A percentile compares a stretch with the other conserved stretches of the same genome.
Conservation (phyloP, 2,888 invertebrate genomes). For the Drosophila algonquin region DNA sequence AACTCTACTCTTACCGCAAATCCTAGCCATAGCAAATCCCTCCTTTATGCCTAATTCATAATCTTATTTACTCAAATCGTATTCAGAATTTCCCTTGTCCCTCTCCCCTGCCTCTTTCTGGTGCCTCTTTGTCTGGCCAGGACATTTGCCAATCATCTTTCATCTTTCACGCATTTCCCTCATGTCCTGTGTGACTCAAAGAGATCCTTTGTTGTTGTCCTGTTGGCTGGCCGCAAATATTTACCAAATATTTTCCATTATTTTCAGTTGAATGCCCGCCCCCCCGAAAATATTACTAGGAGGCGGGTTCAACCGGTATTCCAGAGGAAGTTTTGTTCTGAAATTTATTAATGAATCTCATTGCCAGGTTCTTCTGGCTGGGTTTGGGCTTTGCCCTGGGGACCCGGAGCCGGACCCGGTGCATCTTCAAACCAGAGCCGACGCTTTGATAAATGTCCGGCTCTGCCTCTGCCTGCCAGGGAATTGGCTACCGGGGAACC, state of each 20-base stretch:
- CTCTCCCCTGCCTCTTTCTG: background rate
- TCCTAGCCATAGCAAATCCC: background rate
- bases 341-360: constrained; percentile 80
- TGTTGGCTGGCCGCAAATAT: constrained; percentile 66
- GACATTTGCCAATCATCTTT: constrained; percentile 50
- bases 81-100: background rate
- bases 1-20: background rate
- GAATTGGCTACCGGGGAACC: constrained; percentile 64
- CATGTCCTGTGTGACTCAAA: constrained; percentile 36
- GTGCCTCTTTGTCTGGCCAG: constrained; percentile 51
- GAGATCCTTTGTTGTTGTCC: constrained; percentile 24
- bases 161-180: constrained; percentile 46
- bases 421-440: constrained; percentile 66
- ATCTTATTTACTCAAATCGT: constrained; percentile 7
- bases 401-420: constrained; percentile 32
- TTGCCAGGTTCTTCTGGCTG: constrained; percentile 42
- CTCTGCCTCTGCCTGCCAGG: constrained; percentile 39
- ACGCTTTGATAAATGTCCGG: constrained; percentile 75
- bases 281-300: constrained; percentile 31
- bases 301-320: constrained; percentile 27
- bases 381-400: constrained; percentile 51
- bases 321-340: constrained; percentile 50
- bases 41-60: background rate
- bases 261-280: constrained; percentile 70
- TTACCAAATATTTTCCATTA: constrained; percentile 76